Evolutionary conservation across 2,113 vertebrate genomes (phyloP).

Genomic region (Buteo buteo): DNA sequence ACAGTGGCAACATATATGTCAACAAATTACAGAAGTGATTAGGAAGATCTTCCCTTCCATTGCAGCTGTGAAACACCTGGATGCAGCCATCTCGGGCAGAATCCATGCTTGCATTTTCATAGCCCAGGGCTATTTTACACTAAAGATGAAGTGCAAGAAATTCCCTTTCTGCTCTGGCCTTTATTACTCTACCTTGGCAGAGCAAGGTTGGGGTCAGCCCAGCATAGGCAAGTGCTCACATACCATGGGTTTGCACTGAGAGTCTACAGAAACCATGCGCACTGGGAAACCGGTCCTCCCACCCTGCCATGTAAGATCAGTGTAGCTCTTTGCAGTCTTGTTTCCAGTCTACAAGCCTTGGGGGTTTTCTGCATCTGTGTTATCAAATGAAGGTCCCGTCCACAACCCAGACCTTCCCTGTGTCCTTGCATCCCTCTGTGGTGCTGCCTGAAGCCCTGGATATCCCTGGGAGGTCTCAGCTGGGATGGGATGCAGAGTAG

Average conservation of each 20-base stretch:
- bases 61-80: neutral
- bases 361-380: neutral
- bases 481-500: neutral
- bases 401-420: neutral
- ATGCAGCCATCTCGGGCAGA: neutral
- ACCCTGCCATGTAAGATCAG: neutral
- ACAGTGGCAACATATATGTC: neutral
- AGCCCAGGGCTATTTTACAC: neutral
- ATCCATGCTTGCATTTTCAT: neutral
- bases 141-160: neutral
- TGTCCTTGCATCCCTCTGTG: neutral
- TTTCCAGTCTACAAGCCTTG: neutral
- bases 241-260: neutral
- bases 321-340: neutral
- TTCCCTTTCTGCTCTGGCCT: neutral
- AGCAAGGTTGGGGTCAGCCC: neutral
- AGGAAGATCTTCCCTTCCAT: neutral
- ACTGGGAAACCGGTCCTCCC: neutral
- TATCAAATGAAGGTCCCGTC: neutral
- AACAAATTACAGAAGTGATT: neutral
- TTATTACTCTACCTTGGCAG: neutral
- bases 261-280: rapidly evolving
- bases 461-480: neutral
- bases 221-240: neutral
- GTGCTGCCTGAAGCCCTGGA: neutral